These are phyloP conservation scores for Hermodice carunculata DNA, from an alignment of 2,888 invertebrate genomes.

Conservation along the genomic window DNA sequence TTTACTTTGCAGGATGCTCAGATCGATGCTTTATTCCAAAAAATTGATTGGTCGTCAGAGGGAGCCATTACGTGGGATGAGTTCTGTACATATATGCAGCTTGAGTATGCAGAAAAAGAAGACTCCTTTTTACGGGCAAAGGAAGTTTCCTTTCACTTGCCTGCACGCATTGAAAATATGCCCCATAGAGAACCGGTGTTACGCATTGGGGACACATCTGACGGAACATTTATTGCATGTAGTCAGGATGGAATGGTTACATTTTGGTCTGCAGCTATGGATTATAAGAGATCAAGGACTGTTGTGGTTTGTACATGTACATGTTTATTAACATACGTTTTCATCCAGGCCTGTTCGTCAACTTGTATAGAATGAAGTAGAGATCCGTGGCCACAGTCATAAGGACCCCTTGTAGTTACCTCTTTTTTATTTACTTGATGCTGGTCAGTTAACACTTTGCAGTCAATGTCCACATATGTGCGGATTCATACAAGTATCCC, in stretches of 20 bases:
- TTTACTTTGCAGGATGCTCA: slow-evolving; percentile 55
- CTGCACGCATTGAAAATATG: slow-evolving; percentile 64
- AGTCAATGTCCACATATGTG: no score
- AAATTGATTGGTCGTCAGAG: slow-evolving; percentile 69
- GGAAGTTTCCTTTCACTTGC: slow-evolving; percentile 63
- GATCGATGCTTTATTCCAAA: slow-evolving; percentile 68
- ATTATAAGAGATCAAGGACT: slow-evolving; percentile 60
- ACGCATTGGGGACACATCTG: slow-evolving; percentile 62
- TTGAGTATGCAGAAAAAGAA: slow-evolving; percentile 69
- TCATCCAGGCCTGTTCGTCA: no score
- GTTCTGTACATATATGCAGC: slow-evolving; percentile 70
- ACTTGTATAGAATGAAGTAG: no score
- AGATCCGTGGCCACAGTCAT: no score
- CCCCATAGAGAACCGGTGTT: slow-evolving; percentile 67
- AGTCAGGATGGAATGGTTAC: slow-evolving; percentile 68
- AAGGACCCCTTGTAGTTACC: no score
- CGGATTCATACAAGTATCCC: no score
- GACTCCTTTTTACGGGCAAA: slow-evolving; percentile 65
- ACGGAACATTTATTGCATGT: slow-evolving; percentile 67
- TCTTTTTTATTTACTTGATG: no score
- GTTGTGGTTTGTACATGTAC: slow-evolving; percentile 66
- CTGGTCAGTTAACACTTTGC: no score
- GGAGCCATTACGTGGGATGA: slow-evolving; percentile 69
- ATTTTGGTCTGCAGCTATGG: slow-evolving; percentile 65
- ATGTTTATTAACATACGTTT: no score